Percentiles rank a stretch among this genome's conserved stretches.
These are phyloP conservation scores for Melanotaenia boesemani DNA, from an alignment of 2,797 vertebrate genomes.

Conservation along the genomic window DNA sequence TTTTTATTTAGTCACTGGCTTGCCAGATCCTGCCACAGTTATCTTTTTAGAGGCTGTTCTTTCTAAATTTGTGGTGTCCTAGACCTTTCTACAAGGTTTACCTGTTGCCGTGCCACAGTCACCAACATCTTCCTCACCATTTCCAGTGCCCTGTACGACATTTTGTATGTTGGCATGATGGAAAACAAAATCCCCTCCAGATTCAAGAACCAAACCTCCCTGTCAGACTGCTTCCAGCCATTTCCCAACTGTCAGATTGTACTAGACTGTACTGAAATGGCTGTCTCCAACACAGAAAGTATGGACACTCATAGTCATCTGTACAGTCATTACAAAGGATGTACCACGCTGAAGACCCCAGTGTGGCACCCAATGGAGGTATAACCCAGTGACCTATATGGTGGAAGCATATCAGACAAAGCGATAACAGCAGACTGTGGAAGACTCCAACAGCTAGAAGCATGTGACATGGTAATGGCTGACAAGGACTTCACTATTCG, in stretches of 20 bases:
- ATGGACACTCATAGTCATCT: slow-evolving; percentile 23
- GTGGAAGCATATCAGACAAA: not conserved
- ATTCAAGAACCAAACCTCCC: slow-evolving; percentile 26
- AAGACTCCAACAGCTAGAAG: slow-evolving; percentile 1
- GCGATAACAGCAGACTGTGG: slow-evolving; percentile 5
- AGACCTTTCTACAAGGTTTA: slow-evolving; percentile 28
- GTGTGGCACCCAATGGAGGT: slow-evolving; percentile 42
- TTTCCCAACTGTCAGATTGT: slow-evolving; percentile 41
- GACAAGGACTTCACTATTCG: not conserved
- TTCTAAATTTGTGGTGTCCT: slow-evolving; percentile 23
- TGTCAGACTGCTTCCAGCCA: slow-evolving; percentile 33
- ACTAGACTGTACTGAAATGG: slow-evolving; percentile 44
- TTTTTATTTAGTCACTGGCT: not conserved
- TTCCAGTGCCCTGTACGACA: slow-evolving; percentile 26
- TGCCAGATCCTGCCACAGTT: slow-evolving; percentile 13
- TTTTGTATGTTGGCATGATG: slow-evolving; percentile 34
- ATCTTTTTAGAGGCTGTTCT: slow-evolving; percentile 39
- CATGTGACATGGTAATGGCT: not conserved
- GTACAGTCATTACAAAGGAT: slow-evolving; percentile 41
- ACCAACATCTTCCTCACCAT: slow-evolving; percentile 43
- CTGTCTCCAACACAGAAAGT: slow-evolving; percentile 21
- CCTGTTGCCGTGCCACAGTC: slow-evolving; percentile 8
- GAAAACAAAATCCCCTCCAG: slow-evolving; percentile 10
- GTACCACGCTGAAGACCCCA: slow-evolving; percentile 38
- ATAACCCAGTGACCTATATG: slow-evolving; percentile 27